These are phyloP conservation scores for Centroberyx gerrardi DNA, from an alignment of 2,797 vertebrate species.

Conservation along the genomic window DNA sequence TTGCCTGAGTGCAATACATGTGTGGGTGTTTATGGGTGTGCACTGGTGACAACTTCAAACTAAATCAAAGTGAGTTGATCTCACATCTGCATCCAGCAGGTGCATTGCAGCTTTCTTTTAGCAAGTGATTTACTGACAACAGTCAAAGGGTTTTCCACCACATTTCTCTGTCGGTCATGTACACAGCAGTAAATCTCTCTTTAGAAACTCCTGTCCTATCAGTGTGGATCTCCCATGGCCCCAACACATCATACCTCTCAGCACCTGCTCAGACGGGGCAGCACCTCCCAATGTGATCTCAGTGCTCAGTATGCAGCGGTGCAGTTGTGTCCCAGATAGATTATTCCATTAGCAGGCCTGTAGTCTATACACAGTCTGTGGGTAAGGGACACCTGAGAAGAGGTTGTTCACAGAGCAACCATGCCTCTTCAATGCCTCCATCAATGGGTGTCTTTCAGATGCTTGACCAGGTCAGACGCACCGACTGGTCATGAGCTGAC, in stretches of 20 bases:
- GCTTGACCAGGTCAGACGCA: conserved; percentile 74
- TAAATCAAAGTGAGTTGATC: background rate
- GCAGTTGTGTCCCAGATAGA: conserved; percentile 1
- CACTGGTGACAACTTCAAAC: background rate
- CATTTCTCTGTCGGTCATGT: conserved; percentile 3
- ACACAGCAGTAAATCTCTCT: conserved; percentile 45
- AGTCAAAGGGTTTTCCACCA: conserved; percentile 10
- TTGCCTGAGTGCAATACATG: background rate
- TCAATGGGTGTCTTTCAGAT: conserved; percentile 70
- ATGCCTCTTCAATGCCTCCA: conserved; percentile 41
- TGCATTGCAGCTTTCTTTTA: conserved; percentile 16
- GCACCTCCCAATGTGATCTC: conserved; percentile 5
- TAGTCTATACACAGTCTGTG: conserved; percentile 17
- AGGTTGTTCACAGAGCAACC: conserved; percentile 38
- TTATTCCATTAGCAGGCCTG: conserved; percentile 19
- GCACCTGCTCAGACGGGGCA: conserved; percentile 33
- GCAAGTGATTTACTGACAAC: background rate
- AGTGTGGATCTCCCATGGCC: conserved; percentile 19
- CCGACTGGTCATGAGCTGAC: conserved; percentile 65
- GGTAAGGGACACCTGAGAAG: conserved; percentile 58
- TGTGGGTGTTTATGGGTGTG: background rate
- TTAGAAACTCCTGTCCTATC: conserved; percentile 25
- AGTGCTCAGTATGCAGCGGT: background rate
- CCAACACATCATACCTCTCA: conserved; percentile 16
- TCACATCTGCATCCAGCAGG: conserved; percentile 30